Evolutionary conservation across 2,888 invertebrate species (phyloP), one percentile per base, ranked within the genome.

Genomic region (Cephonodes hylas): DNA sequence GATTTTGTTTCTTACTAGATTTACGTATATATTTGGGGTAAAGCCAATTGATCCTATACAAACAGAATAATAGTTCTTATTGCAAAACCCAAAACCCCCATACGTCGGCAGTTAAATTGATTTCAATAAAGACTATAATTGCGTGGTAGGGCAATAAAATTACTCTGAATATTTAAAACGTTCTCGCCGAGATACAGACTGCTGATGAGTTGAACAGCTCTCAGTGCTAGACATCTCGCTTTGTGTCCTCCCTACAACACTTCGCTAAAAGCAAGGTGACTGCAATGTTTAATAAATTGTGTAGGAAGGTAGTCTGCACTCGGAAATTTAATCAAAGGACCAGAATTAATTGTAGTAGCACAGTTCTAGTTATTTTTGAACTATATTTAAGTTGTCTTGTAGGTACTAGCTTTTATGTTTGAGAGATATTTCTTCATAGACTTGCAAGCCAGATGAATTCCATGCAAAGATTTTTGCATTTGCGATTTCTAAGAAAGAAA

Each of bases 141-240:
- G 48, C 48, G 18, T 53, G 63, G 63, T 63, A 42, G 25, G 63
- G 65, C 63, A 64, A 62, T 59, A 59, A 61, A 22, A 53, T 53
- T 15, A 27, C 48, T 27, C 8, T 27, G 27, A 25, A 53, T 53
- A 53, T 53, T 48, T 53, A 53, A 53, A 53, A 53, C 15, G 48
- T 18, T 15, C 27, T 46, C 46, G 46, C 46, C 8, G 15, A 53
- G 27, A 53, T 53, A 25, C 38, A n/a, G 38, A 38, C 18, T 27
- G 7, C 7, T 53, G 48, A 53, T 53, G 27, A 27, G 27, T 25
- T 25, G 18, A 27, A 53, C n/a, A 25, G 48, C 48, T 48, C 15
- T 48, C 48, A 48, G 48, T 25, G 25, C 25, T n/a, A 25, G 48
- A 25, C 25, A 25, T 48, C 48, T 48, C 48, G 48, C 48, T 48